Conservation (phyloP, 2,797 vertebrate genomes). For the Rhabdomys pumilio region DNA sequence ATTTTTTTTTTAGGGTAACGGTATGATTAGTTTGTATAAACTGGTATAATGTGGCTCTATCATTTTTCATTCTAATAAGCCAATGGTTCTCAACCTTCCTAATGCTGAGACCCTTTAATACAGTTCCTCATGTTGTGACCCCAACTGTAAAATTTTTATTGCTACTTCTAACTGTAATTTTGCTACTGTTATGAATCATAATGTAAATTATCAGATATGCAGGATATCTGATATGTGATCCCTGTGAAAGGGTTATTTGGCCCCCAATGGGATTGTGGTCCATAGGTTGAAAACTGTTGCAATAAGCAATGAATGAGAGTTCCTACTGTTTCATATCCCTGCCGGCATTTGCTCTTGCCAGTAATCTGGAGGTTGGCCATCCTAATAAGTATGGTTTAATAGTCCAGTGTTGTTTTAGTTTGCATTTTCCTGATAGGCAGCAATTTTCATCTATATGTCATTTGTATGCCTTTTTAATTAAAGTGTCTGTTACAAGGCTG, state of each 20-base stretch:
- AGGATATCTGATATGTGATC: background rate
- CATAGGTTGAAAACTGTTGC: background rate
- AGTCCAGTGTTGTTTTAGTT: conserved; percentile 10
- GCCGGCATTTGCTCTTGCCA: background rate
- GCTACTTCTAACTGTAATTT: background rate
- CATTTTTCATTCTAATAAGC: background rate
- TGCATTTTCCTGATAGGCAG: background rate
- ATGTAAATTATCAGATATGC: background rate
- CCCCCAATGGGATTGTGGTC: background rate
- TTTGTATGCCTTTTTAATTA: background rate
- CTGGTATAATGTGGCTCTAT: background rate
- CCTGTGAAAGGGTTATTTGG: background rate
- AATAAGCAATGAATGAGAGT: background rate
- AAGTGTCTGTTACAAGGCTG: background rate
- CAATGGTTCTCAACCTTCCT: background rate
- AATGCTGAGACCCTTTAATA: background rate
- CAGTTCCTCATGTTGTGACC: background rate
- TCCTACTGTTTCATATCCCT: background rate
- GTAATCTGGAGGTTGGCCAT: background rate
- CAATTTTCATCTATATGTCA: background rate
- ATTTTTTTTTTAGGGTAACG: background rate
- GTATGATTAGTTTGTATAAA: background rate
- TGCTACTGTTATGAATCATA: background rate
- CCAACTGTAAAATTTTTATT: background rate
- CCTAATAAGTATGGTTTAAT: background rate